phyloP scores from a whole-genome alignment of 2,888 invertebrate species.

The Chironomus tentans region DNA sequence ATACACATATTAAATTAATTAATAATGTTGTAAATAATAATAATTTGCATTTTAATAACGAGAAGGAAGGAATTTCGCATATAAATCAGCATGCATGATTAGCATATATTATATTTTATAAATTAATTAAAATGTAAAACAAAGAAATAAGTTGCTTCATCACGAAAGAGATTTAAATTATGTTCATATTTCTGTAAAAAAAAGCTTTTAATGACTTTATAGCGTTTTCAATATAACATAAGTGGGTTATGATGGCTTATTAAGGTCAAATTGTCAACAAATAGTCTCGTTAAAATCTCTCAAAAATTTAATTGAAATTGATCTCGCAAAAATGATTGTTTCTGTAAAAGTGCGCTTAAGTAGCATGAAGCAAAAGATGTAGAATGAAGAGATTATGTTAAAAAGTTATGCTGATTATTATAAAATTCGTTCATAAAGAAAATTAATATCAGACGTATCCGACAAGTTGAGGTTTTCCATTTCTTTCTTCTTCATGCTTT shows the following conservation, averaged over 20 bases:
- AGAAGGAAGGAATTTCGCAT: not conserved
- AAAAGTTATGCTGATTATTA: not conserved
- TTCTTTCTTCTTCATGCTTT: not conserved
- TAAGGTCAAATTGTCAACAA: too few relatives aligned
- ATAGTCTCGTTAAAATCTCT: too few relatives aligned
- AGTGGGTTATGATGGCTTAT: too few relatives aligned
- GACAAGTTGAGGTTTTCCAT: not conserved
- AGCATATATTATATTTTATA: not conserved
- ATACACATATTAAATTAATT: not conserved
- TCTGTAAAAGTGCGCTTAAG: too few relatives aligned
- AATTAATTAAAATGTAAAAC: not conserved
- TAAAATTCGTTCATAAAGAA: slow-evolving; percentile 1
- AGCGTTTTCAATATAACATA: too few relatives aligned
- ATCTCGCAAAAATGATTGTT: too few relatives aligned
- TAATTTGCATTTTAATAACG: not conserved
- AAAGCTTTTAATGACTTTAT: too few relatives aligned
- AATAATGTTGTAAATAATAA: not conserved
- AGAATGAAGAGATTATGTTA: not conserved
- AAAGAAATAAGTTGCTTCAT: not conserved
- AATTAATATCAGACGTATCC: slow-evolving; percentile 10
- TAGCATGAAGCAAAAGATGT: too few relatives aligned
- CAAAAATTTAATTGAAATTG: too few relatives aligned
- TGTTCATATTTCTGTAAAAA: too few relatives aligned
- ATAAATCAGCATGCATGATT: too few relatives aligned
- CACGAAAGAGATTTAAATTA: not conserved